Conservation (phyloP, 2,888 invertebrate genomes). For the Pseudococcus viburni region DNA sequence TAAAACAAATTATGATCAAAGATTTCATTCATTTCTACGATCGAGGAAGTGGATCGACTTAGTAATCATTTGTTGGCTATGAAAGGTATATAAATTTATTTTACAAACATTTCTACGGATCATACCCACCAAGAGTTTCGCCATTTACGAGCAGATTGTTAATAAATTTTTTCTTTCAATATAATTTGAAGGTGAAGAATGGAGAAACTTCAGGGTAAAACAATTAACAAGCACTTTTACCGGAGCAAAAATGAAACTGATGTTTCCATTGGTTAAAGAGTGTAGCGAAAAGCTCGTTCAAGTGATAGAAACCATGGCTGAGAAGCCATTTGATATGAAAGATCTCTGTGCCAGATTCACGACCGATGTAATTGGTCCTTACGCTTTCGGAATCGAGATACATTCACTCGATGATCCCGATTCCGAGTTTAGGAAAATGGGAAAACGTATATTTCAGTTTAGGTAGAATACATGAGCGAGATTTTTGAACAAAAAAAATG, state of each 20-base stretch:
- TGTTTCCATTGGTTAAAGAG: constrained; percentile 24
- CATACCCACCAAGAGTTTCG: no score
- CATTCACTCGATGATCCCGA: background rate
- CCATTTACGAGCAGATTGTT: background rate
- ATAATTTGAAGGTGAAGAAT: background rate
- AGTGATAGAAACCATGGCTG: background rate
- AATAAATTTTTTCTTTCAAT: no score
- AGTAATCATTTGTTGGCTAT: background rate
- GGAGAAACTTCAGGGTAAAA: constrained; percentile 10
- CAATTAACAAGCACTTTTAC: background rate
- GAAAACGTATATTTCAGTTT: background rate
- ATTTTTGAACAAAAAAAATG: no score
- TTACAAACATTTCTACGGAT: background rate
- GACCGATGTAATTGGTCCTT: background rate
- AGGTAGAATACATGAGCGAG: background rate
- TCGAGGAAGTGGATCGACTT: background rate
- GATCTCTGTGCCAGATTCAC: background rate
- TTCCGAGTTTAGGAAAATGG: background rate
- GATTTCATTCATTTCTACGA: background rate
- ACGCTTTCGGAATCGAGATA: constrained; percentile 10
- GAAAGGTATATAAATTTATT: constrained; percentile 70
- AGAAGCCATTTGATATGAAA: constrained; percentile 69
- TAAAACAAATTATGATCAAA: background rate
- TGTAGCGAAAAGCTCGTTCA: background rate
- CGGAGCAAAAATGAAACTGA: constrained; percentile 25